Base-by-base conservation (phyloP, 2,113 vertebrate genomes). In the Rhinopomastus cyanomelas region DNA sequence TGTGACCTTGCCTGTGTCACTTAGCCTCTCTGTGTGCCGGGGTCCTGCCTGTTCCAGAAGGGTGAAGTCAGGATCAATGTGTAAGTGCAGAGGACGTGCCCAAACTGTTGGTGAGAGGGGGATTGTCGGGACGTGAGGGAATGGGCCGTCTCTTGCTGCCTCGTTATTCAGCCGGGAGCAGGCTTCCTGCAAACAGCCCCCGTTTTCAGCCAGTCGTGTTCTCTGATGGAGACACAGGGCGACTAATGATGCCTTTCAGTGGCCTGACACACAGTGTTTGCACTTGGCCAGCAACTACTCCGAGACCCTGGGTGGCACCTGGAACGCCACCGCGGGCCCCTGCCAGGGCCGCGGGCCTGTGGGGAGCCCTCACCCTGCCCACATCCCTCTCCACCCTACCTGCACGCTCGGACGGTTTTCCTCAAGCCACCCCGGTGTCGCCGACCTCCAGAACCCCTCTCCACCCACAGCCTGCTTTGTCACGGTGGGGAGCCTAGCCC, bases 281-380 rank as follows among this genome's bases (percentile, higher is more conserved):
- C 75, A 72, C 36, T 49, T n/a, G 19, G 37, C 44, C 8, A 3
- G 42, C 55, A 39, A 74, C 78, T 5, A 4, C 82, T 29, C 8
- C 1, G 11, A 8, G 32, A 23, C 69, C 30, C 68, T 32, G 13
- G 25, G 27, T 16, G 55, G 34, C 36, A 74, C 6, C 30, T 30
- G 16, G 23, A 52, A 32, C 1, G 8, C 56, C 1, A 3, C 16
- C 20, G 9, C 0, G 0, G n/a, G 52, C 22, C 27, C 12, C 12
- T 9, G 3, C 11, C 4, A 20, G 25, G 17, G 17, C 64, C 23
- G 17, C 2, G 4, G 74, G 29, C 29, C 55, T 19, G 6, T 4
- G 4, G 26, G 42, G 16, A 77, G 9, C 17, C 51, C 34, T 46
- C 49, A 29, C 18, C 10, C 48, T 57, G 13, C 1, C 8, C 61